A percentile compares a stretch with the other conserved stretches of the same genome.
These are phyloP conservation scores for Hippopotamus amphibius DNA, from an alignment of 2,113 vertebrate genomes.

Conservation along the genomic window DNA sequence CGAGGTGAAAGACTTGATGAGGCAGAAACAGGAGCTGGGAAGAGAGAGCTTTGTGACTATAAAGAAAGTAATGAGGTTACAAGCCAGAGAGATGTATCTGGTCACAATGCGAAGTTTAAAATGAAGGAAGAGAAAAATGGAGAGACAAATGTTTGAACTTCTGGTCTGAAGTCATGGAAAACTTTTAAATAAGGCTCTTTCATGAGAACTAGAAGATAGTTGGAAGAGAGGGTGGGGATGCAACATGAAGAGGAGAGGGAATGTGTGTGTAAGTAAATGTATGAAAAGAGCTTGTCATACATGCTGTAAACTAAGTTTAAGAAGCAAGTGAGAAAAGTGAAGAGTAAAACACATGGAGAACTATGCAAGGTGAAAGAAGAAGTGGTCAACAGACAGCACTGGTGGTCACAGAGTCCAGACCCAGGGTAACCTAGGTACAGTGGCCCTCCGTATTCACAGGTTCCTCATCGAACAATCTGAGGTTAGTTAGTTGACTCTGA, in stretches of 20 bases:
- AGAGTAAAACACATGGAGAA: not conserved
- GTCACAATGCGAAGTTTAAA: accelerated
- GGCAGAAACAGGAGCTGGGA: not conserved
- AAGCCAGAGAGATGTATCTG: not conserved
- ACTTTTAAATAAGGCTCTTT: not conserved
- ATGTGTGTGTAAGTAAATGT: not conserved
- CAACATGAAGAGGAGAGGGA: not conserved
- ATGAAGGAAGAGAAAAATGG: not conserved
- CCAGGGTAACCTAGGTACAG: accelerated
- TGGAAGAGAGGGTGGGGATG: not conserved
- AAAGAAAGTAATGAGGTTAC: not conserved
- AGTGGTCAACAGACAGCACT: not conserved
- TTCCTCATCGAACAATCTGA: not conserved
- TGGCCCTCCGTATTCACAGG: not conserved
- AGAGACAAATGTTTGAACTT: not conserved
- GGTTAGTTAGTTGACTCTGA: not conserved
- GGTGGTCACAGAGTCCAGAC: not conserved
- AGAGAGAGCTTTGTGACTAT: not conserved
- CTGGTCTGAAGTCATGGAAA: not conserved
- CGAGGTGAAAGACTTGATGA: not conserved
- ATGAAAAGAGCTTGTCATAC: not conserved
- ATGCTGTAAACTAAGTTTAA: not conserved
- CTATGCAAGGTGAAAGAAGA: not conserved
- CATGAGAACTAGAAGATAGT: not conserved
- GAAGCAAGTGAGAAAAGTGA: not conserved